Base-by-base conservation (phyloP, 2,797 vertebrate species). In the Syngnathus rostellatus region DNA sequence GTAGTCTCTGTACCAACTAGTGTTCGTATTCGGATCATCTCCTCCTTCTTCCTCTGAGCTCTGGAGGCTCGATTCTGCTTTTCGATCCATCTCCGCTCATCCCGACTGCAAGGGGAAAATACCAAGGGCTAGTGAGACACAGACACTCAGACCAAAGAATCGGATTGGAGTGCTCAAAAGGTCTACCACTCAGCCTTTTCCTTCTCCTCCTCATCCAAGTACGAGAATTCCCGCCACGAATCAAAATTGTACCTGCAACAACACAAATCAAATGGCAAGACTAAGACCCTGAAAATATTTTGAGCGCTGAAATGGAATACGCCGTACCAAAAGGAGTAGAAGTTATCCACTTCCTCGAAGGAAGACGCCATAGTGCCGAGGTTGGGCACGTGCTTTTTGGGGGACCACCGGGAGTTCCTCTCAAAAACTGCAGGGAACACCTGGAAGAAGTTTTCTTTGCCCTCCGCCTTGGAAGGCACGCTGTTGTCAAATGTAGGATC, bases 171-270 rank as follows among this genome's bases (percentile, higher is more conserved):
- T 19, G 23, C 39, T 48, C 16, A 63, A 37, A 50, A 45, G 17
- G 5, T 12, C 87, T 83, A 99, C 97, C 97, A 99, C 91, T 99
- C 97, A 66, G 97, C 97, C 67, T 99, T 99, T 84, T 99, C 97
- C 87, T 99, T 99, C 85, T 99, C 97, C 80, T 99, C 97, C 90
- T 99, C 97, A 77, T 99, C 97, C 88, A 99, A 87, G 77, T 99
- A 99, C 16, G 97, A 99, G 88, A 99, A 99, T 73, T 99, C 97
- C 86, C 97, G 93, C 97, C 97, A 99, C 3, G 97, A 99, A 83
- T 99, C 97, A 88, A 98, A 98, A 90, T 98, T 97, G 85, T 99
- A 99, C 97, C 97, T 98, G 71, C 38, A 66, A 51, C 1, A 61
- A 5, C 2, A 38, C 25, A 67, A 23, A 61, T 0, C 14, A 19